Base-by-base conservation (phyloP, 1,140 invertebrate genomes). In the Dinothrombium tinctorium region DNA sequence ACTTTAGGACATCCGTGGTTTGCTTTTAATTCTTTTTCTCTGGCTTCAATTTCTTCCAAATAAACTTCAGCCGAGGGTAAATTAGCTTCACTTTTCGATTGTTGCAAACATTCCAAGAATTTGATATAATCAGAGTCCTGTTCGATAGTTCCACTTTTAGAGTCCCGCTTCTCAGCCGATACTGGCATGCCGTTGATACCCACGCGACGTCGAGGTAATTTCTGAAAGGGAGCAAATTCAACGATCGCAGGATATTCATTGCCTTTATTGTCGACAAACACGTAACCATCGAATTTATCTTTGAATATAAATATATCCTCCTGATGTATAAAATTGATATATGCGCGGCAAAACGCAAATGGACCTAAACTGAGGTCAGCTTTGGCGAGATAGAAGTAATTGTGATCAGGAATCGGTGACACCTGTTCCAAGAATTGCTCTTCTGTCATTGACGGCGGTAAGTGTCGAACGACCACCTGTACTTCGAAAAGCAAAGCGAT, bases 221-320 rank as follows among this genome's bases (percentile, higher is more conserved):
- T 78, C 61, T 92, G 86, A 58, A 83, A 90, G 1, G 83, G 76
- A 3, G 86, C 76, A 67, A 83, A 89, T 57, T 96, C 89, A 4
- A 95, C 87, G 39, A 92, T 72, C 3, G 84, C 86, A 15, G 78
- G 69, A 65, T 77, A 94, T 56, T 95, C 87, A 49, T 72, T 70
- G 35, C 83, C 82, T 67, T 81, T 83, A 9, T 66, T 65, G 63
- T 94, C 87, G 9, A 95, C 58, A 63, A 95, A 94, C 2, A 92
- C 76, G 59, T 95, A 95, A 47, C 79, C 80, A 64, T 95, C 86
- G 67, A 94, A 96, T 58, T 82, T 82, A 53, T 94, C 80, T 48
- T 75, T 71, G 55, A 95, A 95, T 33, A 72, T 64, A 55, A 79
- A 74, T 14, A 94, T 73, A 49, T 78, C 73, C 26, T 71, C 62